Evolutionary conservation across 2,113 vertebrate species (phyloP), one percentile per base, ranked within the genome.

Genomic region (Nycticorax nycticorax): DNA sequence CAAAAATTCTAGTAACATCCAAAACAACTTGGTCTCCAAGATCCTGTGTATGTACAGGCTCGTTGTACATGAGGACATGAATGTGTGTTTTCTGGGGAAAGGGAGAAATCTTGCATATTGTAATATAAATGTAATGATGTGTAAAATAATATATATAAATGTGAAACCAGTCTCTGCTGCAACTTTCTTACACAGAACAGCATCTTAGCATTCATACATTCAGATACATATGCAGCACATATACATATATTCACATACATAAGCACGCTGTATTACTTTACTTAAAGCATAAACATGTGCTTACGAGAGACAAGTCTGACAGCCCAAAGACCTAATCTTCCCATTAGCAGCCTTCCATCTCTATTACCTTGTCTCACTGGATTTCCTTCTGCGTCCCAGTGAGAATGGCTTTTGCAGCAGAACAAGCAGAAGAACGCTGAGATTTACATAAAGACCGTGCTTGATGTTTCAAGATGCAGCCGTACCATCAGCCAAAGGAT

Each of bases 331-430:
- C 95, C 43, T 89, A 95, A 98, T 95, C 95, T 97, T 97, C 95
- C 96, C 88, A 98, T 98, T 98, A 98, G 94, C 96, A 97, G 91
- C 95, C 96, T 78, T 97, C 97, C 94, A 94, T 95, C 92, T 92
- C 96, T 92, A 98, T 98, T 98, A 98, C 91, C 93, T 93, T 98
- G 98, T 98, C 98, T 98, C 97, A 77, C 97, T 97, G 96, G 97
- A 98, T 98, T 98, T 98, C 97, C 98, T 98, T 88, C 94, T 53
- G 52, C 85, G 97, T 95, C 97, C 95, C 73, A 68, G 60, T 20
- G 83, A 82, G 88, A 95, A 96, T 24, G 82, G 78, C 91, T 96
- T 94, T 95, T 96, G 97, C 88, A 96, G 94, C 69, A 97, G 96
- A 98, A 95, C 76, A 79, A 64, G 95, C 68, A 97, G 97, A 94